These are phyloP conservation scores for Caenorhabditis panamensis DNA, from an alignment of 2,888 invertebrate species.

Conservation along the genomic window DNA sequence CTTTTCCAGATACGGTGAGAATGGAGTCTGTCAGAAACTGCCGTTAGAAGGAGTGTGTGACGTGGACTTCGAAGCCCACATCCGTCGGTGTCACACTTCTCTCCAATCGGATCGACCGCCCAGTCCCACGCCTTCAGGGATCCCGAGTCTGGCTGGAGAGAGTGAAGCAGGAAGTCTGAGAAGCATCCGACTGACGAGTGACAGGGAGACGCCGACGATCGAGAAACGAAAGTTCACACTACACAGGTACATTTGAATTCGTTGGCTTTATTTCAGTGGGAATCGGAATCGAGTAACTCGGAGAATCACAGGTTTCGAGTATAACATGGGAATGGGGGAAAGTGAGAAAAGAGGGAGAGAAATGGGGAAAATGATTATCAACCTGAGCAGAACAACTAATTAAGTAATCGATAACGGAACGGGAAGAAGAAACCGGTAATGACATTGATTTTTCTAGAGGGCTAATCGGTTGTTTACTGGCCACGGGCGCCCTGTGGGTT, in stretches of 20 bases:
- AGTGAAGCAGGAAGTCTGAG: slow-evolving; percentile 40
- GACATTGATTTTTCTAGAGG: slow-evolving; percentile 26
- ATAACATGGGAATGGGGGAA: slow-evolving; percentile 14
- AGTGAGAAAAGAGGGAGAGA: slow-evolving; percentile 26
- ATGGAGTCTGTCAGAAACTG: slow-evolving; percentile 90
- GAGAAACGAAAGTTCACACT: slow-evolving; percentile 52
- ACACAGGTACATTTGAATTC: slow-evolving; percentile 29
- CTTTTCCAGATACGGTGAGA: slow-evolving; percentile 88
- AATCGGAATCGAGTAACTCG: neutral
- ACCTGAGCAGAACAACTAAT: slow-evolving; percentile 47
- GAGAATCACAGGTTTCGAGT: slow-evolving; percentile 35
- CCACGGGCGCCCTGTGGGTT: slow-evolving; percentile 55
- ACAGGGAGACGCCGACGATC: slow-evolving; percentile 44
- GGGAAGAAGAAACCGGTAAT: slow-evolving; percentile 48
- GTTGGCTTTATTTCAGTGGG: slow-evolving; percentile 18
- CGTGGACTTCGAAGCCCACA: slow-evolving; percentile 91
- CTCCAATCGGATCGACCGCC: slow-evolving; percentile 1
- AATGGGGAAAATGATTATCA: slow-evolving; percentile 37
- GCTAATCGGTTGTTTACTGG: neutral
- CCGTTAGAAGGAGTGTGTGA: slow-evolving; percentile 93
- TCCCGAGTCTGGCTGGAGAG: slow-evolving; percentile 15
- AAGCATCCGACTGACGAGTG: slow-evolving; percentile 51
- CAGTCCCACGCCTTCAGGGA: slow-evolving; percentile 17
- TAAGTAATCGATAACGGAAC: slow-evolving; percentile 10
- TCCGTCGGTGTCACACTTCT: slow-evolving; percentile 85